Evolutionary conservation across 2,797 vertebrate genomes (phyloP).

Genomic region (Taeniopygia guttata): DNA sequence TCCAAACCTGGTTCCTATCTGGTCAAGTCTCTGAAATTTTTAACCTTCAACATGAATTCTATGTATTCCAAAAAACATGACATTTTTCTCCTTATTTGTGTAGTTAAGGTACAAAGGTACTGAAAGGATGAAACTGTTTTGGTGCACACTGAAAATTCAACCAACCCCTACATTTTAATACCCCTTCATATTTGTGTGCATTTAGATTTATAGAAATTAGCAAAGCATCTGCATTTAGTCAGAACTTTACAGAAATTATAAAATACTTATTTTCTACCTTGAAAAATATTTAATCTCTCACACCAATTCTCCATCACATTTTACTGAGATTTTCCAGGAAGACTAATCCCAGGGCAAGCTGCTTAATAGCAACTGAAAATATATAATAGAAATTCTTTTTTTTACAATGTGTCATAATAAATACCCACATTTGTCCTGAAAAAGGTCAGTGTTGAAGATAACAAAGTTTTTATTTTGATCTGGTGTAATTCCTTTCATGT

Average conservation of each 20-base stretch:
- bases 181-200: not conserved
- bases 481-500: not conserved
- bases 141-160: not conserved
- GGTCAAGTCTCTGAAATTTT: not conserved
- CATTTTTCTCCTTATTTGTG: not conserved
- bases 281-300: not conserved
- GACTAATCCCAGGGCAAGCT: not conserved
- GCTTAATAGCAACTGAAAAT: not conserved
- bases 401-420: not conserved
- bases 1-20: not conserved
- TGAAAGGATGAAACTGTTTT: not conserved
- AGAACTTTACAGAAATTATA: not conserved
- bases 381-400: not conserved
- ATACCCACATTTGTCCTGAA: not conserved
- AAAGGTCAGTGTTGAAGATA: not conserved
- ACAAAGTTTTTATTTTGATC: not conserved
- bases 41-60: not conserved
- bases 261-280: not conserved
- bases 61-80: rapidly evolving
- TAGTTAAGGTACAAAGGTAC: not conserved
- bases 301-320: not conserved
- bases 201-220: not conserved
- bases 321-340: not conserved
- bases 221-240: not conserved
- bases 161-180: not conserved